These are phyloP conservation scores for Sitophilus oryzae DNA, from an alignment of 1,140 invertebrate species.

Conservation along the genomic window DNA sequence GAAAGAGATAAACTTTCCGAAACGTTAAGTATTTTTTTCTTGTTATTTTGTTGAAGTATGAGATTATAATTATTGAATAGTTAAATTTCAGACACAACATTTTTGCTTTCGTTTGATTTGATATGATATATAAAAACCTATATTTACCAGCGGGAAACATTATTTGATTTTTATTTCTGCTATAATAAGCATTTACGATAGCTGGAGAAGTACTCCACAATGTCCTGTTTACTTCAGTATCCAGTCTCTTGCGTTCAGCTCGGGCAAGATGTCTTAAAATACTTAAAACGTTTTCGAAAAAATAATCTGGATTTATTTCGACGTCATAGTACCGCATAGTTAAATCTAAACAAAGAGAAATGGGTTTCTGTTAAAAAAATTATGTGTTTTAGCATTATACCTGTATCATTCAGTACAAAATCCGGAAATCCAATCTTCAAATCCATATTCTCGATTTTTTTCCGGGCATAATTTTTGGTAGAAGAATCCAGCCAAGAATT, in stretches of 20 bases:
- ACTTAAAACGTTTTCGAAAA: constrained; percentile 85
- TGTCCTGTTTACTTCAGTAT: constrained; percentile 71
- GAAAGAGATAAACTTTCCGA: no score
- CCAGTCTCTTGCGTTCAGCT: constrained; percentile 60
- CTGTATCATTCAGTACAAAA: constrained; percentile 66
- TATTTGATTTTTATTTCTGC: constrained; percentile 91
- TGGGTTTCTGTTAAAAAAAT: no score
- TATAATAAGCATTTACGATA: constrained; percentile 93
- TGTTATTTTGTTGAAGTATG: no score
- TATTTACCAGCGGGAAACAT: constrained; percentile 41
- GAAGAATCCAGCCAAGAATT: constrained; percentile 78
- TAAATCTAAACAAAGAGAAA: no score
- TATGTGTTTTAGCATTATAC: constrained; percentile 35
- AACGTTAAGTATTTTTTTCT: no score
- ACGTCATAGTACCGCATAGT: constrained; percentile 59
- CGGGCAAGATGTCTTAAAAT: constrained; percentile 65
- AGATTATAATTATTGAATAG: no score
- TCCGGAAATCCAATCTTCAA: constrained; percentile 86
- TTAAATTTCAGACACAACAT: no score
- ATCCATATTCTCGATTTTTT: constrained; percentile 78
- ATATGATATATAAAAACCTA: background rate
- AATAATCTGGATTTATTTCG: constrained; percentile 65
- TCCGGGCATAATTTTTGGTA: constrained; percentile 64
- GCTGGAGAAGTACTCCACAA: constrained; percentile 90
- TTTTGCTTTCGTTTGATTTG: no score